phyloP scores from a whole-genome alignment of 2,797 vertebrate species.

The Microctenopoma steveboyesi region DNA sequence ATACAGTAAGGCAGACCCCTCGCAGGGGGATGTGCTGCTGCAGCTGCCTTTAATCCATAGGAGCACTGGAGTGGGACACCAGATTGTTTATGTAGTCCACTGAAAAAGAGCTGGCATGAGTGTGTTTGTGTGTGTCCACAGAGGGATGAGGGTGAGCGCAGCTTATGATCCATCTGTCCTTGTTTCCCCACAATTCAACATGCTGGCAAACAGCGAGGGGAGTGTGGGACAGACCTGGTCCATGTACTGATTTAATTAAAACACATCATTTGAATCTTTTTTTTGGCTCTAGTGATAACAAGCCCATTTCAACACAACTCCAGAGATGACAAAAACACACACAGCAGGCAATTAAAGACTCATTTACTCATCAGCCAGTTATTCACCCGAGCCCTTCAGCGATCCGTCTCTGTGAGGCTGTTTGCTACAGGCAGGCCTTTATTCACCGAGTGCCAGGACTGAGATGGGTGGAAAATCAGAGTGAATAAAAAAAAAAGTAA shows the following conservation, averaged over 20 bases:
- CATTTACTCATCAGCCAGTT: slow-evolving; percentile 51
- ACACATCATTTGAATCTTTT: slow-evolving; percentile 45
- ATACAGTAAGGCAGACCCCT: slow-evolving; percentile 47
- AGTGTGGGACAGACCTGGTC: slow-evolving; percentile 46
- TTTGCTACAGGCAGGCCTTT: slow-evolving; percentile 38
- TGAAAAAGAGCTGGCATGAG: slow-evolving; percentile 58
- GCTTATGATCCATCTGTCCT: slow-evolving; percentile 71
- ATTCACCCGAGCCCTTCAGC: slow-evolving; percentile 31
- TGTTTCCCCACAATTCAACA: slow-evolving; percentile 45
- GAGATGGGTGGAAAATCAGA: slow-evolving; percentile 31
- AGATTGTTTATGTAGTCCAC: slow-evolving; percentile 62
- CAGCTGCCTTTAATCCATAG: slow-evolving; percentile 69
- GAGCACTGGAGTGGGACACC: slow-evolving; percentile 64
- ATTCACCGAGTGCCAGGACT: slow-evolving; percentile 44
- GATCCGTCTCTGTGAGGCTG: slow-evolving; percentile 33
- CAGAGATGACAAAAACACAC: background rate
- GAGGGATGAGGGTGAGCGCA: slow-evolving; percentile 24
- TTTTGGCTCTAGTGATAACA: slow-evolving; percentile 36
- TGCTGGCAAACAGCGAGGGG: slow-evolving; percentile 42
- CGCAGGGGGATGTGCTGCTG: slow-evolving; percentile 36
- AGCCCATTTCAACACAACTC: slow-evolving; percentile 11
- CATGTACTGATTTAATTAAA: slow-evolving; percentile 64
- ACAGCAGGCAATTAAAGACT: slow-evolving; percentile 43
- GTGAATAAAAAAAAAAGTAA: slow-evolving; percentile 17
- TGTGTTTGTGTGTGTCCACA: slow-evolving; percentile 12